Conservation (phyloP, 2,797 vertebrate species). For the Euphonia xanthogaster region DNA sequence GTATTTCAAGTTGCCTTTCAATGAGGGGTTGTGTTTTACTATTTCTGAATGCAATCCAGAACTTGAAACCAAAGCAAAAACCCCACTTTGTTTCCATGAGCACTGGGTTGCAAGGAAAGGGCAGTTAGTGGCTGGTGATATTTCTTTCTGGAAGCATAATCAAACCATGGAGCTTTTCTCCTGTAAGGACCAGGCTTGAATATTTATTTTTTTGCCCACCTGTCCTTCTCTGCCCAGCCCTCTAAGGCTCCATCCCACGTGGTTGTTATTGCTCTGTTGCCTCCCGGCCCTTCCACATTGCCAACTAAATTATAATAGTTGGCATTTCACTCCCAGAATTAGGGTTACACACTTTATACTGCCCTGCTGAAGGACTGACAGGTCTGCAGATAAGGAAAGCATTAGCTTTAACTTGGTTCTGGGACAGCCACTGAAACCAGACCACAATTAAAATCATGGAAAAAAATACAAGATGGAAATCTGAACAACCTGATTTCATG, state of each 20-base stretch:
- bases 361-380: neutral
- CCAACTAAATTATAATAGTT: neutral
- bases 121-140: neutral
- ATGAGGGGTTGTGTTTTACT: neutral
- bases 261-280: neutral
- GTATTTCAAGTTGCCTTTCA: neutral
- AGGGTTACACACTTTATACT: neutral
- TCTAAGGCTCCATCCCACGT: neutral
- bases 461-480: neutral
- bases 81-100: neutral
- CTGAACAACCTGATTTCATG: neutral
- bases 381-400: neutral
- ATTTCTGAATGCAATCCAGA: neutral
- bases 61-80: neutral
- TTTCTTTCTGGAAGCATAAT: neutral
- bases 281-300: neutral
- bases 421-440: neutral
- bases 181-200: neutral
- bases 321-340: neutral
- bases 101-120: neutral
- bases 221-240: neutral
- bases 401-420: neutral
- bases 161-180: neutral
- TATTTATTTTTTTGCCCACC: neutral
- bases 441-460: neutral